Evolutionary conservation across 2,113 vertebrate genomes (phyloP).

Genomic region (Crypturellus undulatus): DNA sequence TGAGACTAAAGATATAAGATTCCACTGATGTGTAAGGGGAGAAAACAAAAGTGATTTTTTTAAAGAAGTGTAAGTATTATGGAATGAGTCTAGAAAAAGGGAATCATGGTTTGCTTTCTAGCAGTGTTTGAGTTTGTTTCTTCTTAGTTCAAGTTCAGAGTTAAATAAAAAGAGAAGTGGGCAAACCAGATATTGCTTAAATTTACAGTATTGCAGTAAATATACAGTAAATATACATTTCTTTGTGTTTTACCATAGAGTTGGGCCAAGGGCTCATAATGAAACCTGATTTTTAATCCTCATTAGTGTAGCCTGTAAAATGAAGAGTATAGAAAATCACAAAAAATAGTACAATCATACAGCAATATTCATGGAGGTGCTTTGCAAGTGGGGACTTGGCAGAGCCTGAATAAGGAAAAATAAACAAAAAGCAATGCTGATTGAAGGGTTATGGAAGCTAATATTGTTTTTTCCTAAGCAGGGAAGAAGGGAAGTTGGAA

Average conservation of each 20-base stretch:
- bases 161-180: background rate
- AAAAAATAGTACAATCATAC: background rate
- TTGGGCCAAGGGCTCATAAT: background rate
- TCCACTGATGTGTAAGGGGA: background rate
- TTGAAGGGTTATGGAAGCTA: background rate
- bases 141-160: background rate
- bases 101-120: background rate
- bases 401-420: background rate
- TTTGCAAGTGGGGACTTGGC: background rate
- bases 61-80: background rate
- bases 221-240: background rate
- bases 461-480: background rate
- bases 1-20: background rate
- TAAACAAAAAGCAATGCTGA: background rate
- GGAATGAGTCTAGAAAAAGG: background rate
- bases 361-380: background rate
- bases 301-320: background rate
- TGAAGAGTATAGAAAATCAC: background rate
- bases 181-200: background rate
- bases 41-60: background rate
- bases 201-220: too few relatives aligned
- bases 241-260: background rate
- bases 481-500: background rate
- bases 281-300: background rate
- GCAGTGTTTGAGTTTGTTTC: background rate